phyloP scores from a whole-genome alignment of 1,140 invertebrate species.

The Arctopsyche grandis region DNA sequence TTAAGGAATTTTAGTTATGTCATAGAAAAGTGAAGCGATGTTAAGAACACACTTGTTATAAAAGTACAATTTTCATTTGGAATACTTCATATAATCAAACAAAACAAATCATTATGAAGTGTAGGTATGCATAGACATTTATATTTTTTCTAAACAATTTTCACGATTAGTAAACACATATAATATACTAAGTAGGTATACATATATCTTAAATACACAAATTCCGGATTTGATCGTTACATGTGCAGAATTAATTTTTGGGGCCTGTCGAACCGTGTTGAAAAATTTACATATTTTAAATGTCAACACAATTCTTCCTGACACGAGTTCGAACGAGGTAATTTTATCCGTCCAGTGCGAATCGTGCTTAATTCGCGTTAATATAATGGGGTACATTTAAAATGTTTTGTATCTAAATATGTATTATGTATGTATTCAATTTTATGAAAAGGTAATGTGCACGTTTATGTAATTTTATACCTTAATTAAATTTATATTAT shows the following conservation, averaged over 20 bases:
- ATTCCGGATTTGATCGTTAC: not conserved
- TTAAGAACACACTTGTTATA: too few species aligned
- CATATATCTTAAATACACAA: not conserved
- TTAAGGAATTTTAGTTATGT: not conserved
- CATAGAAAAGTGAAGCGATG: too few species aligned
- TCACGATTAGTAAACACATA: constrained; percentile 8
- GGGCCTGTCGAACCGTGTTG: constrained; percentile 13
- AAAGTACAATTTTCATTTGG: not conserved
- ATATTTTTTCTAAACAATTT: not conserved
- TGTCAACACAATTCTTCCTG: not conserved
- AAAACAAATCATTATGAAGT: not conserved
- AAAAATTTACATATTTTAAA: constrained; percentile 12
- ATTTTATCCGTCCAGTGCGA: not conserved
- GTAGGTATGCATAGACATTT: too few species aligned
- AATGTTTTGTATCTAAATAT: not conserved
- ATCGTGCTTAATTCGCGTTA: too few species aligned
- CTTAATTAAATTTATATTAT: not conserved
- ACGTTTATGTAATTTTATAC: not conserved
- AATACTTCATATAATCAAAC: not conserved
- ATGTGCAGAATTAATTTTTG: constrained; percentile 10
- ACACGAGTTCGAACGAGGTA: not conserved
- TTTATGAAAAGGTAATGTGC: not conserved
- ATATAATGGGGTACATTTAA: too few species aligned
- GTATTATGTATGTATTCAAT: too few species aligned
- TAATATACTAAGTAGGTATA: not conserved